Evolutionary conservation across 2,888 invertebrate genomes (phyloP), one percentile per base, ranked within the genome.

Genomic region (Oxycera nigricornis): DNA sequence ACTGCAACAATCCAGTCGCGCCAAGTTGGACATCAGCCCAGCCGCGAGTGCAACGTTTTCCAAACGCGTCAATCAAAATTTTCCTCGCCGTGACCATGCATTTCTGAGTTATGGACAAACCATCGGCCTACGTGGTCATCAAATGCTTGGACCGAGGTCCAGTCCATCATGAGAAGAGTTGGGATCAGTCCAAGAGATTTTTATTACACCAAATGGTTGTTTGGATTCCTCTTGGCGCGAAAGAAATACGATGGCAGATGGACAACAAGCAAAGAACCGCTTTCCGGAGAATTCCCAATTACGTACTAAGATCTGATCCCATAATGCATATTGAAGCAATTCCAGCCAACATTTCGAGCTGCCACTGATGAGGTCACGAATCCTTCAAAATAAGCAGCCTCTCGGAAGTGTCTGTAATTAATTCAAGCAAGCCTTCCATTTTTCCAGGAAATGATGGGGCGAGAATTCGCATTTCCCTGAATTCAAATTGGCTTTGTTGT

Each of bases 51-150:
- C 41, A 22, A 24, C 24, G n/a, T 35, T 17, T 20, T 52, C 22
- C 24, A 55, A 30, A 46, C 17, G 46, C 30, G 70, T 70, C 70
- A 70, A 70, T 70, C 70, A 70, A 70, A 67, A 68, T 55, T 52
- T 52, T 30, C 70, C 52, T 70, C 31, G 28, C 55, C 70, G 70
- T 70, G 70, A 70, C 70, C 70, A 52, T 70, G 52, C 55, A 70
- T 70, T 70, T 70, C 31, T 55, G 70, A 70, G 52, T 70, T 70
- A 70, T 55, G 55, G 70, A 31, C 55, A 70, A 9, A n/a, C n/a
- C n/a, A 9, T 0, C 9, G 31, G 14, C 31, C 11, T 70, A 70
- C 22, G 55, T 52, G 70, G 70, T 11, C 35, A 70, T 20, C 55
- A 52, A 30, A 30, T 65, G 31, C 35, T 50, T 50, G 11, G 11